phyloP scores from a whole-genome alignment of 2,888 invertebrate species.

The Siphlonurus alternatus region DNA sequence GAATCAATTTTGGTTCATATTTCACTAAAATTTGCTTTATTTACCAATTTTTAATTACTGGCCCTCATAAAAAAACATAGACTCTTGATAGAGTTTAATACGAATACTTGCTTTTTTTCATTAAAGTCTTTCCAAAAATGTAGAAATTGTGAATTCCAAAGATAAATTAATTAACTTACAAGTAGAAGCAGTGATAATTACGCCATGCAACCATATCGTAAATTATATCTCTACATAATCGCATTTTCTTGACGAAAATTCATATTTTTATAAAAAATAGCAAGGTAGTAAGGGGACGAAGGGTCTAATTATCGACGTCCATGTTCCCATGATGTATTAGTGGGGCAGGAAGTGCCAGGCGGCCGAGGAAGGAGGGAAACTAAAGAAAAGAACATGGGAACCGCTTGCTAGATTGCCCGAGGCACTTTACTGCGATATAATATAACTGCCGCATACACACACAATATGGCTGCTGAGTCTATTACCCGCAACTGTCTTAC shows the following conservation, averaged over 20 bases:
- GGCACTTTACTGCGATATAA: not conserved
- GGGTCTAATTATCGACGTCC: not conserved
- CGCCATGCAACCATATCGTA: no score
- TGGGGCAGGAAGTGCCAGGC: not conserved
- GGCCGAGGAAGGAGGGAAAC: not conserved
- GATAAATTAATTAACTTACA: no score
- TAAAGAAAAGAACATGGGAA: not conserved
- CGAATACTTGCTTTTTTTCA: no score
- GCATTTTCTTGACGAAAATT: not conserved
- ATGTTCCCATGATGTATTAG: not conserved
- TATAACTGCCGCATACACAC: not conserved
- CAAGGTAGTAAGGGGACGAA: not conserved
- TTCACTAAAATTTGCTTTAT: no score
- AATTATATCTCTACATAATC: no score
- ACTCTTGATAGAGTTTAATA: no score
- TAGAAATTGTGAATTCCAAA: no score
- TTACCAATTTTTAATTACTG: no score
- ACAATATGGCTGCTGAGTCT: not conserved
- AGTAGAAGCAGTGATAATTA: no score
- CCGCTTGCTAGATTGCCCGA: not conserved
- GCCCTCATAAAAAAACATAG: no score
- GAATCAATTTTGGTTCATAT: no score
- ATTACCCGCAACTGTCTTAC: not conserved
- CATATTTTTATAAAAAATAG: not conserved
- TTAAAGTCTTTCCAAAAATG: no score